These are phyloP conservation scores for Phymorhynchus buccinoides DNA, from an alignment of 1,140 invertebrate genomes.

Conservation along the genomic window DNA sequence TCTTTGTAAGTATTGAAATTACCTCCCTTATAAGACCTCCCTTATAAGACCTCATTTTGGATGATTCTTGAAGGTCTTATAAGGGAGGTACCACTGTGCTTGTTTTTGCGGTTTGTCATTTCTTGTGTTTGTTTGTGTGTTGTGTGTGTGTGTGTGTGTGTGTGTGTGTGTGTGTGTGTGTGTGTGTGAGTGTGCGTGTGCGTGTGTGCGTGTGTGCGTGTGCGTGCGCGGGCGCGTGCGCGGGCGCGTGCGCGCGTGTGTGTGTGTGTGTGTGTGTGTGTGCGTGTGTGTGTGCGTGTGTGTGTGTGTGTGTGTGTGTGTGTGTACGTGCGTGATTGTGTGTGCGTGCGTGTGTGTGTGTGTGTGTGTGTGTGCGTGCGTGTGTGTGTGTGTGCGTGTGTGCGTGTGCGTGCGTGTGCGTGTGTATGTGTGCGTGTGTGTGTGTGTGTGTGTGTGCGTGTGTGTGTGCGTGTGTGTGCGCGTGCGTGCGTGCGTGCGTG, in stretches of 20 bases:
- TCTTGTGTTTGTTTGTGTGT: not conserved
- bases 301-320: not conserved
- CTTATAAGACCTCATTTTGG: no score
- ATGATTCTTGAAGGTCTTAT: no score
- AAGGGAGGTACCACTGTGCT: no score
- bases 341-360: not conserved
- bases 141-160: not conserved
- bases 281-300: slow-evolving; percentile 4
- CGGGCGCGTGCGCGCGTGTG: not conserved
- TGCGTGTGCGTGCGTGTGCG: not conserved
- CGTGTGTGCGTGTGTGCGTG: not conserved
- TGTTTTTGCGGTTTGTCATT: no score
- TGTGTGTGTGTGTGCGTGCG: not conserved
- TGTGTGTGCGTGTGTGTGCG: not conserved
- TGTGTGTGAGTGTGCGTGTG: not conserved
- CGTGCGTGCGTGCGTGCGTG: no score
- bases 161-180: not conserved
- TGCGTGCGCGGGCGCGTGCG: not conserved
- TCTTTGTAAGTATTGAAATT: no score
- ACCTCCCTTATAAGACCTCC: no score
- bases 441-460: no score
- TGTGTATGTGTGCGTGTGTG: no score
- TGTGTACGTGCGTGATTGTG: not conserved
- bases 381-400: not conserved
- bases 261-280: slow-evolving; percentile 16